phyloP scores from a whole-genome alignment of 2,888 invertebrate species.

The Hipparchia sbordonii region DNA sequence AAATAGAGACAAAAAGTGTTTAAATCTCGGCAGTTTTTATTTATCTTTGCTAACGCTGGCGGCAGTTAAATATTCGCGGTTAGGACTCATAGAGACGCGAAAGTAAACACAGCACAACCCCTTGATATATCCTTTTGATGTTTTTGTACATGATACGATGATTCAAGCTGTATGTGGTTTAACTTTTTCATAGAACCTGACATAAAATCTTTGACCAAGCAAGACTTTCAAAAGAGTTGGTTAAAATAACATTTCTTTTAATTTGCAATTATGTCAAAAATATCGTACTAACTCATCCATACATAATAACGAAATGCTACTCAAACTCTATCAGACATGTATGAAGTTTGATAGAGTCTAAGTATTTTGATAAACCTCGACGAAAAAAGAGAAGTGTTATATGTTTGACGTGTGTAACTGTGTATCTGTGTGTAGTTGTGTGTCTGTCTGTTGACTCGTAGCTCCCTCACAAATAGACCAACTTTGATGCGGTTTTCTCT shows the following conservation, averaged over 20 bases:
- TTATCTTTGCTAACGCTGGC: slow-evolving; percentile 70
- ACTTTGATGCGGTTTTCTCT: too few relatives aligned
- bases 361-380: too few relatives aligned
- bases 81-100: slow-evolving; percentile 64
- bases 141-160: slow-evolving; percentile 46
- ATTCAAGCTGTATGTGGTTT: background rate
- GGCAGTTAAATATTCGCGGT: slow-evolving; percentile 75
- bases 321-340: too few relatives aligned
- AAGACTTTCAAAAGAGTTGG: background rate
- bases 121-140: slow-evolving; percentile 66
- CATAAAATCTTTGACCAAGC: background rate
- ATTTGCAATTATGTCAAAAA: too few relatives aligned
- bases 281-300: too few relatives aligned
- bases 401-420: too few relatives aligned
- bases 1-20: slow-evolving; percentile 70
- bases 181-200: background rate
- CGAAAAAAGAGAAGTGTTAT: too few relatives aligned
- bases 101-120: slow-evolving; percentile 70
- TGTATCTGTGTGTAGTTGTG: too few relatives aligned
- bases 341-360: too few relatives aligned
- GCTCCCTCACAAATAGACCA: too few relatives aligned
- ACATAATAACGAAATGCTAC: too few relatives aligned
- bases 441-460: too few relatives aligned
- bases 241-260: background rate
- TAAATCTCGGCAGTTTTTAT: slow-evolving; percentile 72